These are phyloP conservation scores for Nephrocerus scutellatus DNA, from an alignment of 2,888 invertebrate species.

Conservation along the genomic window DNA sequence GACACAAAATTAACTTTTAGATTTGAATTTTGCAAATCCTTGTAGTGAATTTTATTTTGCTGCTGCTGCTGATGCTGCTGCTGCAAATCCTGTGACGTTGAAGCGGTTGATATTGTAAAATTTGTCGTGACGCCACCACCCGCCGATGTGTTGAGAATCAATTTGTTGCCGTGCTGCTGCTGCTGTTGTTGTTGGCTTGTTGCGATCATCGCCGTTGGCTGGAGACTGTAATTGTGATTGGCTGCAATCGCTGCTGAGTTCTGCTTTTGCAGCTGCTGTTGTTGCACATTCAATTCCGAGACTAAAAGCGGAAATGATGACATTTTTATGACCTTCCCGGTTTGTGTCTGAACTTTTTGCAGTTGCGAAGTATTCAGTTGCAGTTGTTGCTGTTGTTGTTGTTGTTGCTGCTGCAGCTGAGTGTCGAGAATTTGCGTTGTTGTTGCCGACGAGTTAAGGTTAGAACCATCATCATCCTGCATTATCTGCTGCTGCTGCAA, in stretches of 20 bases:
- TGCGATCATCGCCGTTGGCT: constrained; percentile 43
- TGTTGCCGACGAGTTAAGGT: constrained; percentile 19
- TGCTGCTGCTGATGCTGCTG: constrained; percentile 29
- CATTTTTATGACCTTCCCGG: constrained; percentile 44
- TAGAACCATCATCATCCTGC: constrained; percentile 35
- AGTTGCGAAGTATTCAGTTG: too few species aligned
- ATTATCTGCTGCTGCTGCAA: constrained; percentile 27
- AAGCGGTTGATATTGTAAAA: constrained; percentile 40
- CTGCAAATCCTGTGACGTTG: constrained; percentile 35
- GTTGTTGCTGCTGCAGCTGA: constrained; percentile 17
- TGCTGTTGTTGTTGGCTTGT: constrained; percentile 37
- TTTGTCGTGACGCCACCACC: constrained; percentile 28
- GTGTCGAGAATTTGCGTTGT: constrained; percentile 16
- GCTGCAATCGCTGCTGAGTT: constrained; percentile 42
- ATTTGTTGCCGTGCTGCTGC: constrained; percentile 39
- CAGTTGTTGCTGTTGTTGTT: constrained; percentile 28
- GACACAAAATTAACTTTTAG: constrained; percentile 46
- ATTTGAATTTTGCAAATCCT: constrained; percentile 41
- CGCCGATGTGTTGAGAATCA: constrained; percentile 38
- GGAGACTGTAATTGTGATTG: constrained; percentile 47
- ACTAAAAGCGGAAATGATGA: constrained; percentile 41
- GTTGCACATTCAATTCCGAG: constrained; percentile 38
- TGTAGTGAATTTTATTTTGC: constrained; percentile 42
- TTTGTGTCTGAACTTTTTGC: constrained; percentile 34
- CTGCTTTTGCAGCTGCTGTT: constrained; percentile 29